Percentiles rank a stretch among this genome's conserved stretches.
Evolutionary conservation across 2,113 vertebrate species (phyloP).

Genomic region (Cyanistes caeruleus): DNA sequence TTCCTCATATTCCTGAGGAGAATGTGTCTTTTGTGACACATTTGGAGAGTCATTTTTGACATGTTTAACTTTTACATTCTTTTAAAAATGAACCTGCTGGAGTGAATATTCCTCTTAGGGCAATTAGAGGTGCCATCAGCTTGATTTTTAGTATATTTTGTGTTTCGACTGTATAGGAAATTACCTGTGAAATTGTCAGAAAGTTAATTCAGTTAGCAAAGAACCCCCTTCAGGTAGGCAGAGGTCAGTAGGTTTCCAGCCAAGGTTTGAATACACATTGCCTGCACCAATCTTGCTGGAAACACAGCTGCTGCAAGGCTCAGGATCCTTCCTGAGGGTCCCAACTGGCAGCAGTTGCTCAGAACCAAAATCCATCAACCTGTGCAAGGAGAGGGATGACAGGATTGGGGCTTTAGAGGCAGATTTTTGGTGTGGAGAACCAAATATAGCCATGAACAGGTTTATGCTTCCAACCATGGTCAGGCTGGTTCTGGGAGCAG

Average conservation of each 20-base stretch:
- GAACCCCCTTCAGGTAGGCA: not conserved
- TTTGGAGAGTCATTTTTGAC: slow-evolving; percentile 11
- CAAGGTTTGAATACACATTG: not conserved
- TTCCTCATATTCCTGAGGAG: not conserved
- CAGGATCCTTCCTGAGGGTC: not conserved
- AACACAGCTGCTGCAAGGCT: not conserved
- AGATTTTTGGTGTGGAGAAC: not conserved
- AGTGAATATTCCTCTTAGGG: not conserved
- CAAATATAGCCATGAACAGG: fast-evolving
- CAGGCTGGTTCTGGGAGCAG: not conserved
- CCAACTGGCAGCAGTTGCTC: not conserved
- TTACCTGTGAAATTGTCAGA: slow-evolving; percentile 4
- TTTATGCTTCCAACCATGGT: not conserved
- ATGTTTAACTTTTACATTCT: not conserved
- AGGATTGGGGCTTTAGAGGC: not conserved
- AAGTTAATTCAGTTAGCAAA: not conserved
- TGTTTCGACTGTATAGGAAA: not conserved
- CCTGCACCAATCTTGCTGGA: not conserved
- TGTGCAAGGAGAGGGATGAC: not conserved
- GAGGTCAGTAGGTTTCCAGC: slow-evolving; percentile 13
- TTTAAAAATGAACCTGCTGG: not conserved
- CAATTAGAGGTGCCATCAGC: not conserved
- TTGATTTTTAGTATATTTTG: not conserved
- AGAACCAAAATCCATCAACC: not conserved
- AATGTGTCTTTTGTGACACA: not conserved